Evolutionary conservation across 2,797 vertebrate species (phyloP).

Genomic region (Xiphophorus birchmanni): DNA sequence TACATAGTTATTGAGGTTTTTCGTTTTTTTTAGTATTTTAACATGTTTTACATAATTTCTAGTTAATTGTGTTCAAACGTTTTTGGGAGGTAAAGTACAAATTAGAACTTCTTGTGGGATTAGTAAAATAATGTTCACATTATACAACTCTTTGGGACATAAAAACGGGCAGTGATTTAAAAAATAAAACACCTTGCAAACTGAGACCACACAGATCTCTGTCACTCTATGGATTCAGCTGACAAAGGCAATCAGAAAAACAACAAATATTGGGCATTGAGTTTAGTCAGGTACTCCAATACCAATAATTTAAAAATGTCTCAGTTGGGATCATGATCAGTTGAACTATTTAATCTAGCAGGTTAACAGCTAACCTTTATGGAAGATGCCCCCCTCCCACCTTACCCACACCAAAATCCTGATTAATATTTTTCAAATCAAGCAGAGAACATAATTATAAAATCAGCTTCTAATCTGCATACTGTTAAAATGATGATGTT

Average conservation of each 20-base stretch:
- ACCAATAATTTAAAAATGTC: not conserved
- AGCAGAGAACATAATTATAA: not conserved
- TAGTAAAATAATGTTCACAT: not conserved
- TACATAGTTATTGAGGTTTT: no score
- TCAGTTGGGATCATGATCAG: not conserved
- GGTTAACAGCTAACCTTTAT: not conserved
- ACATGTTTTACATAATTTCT: not conserved
- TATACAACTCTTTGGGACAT: not conserved
- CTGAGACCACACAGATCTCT: not conserved
- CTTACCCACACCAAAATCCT: not conserved
- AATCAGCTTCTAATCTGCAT: not conserved
- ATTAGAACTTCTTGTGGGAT: not conserved
- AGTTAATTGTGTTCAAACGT: not conserved
- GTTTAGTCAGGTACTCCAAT: not conserved
- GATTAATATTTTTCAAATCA: not conserved
- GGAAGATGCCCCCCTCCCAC: not conserved
- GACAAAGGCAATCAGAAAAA: not conserved
- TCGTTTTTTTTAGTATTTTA: no score
- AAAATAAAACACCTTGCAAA: not conserved
- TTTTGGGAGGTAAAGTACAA: not conserved
- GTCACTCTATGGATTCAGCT: not conserved
- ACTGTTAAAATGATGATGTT: not conserved
- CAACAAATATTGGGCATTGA: not conserved
- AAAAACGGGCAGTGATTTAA: not conserved
- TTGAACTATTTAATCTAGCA: not conserved